Evolutionary conservation across 2,797 vertebrate genomes (phyloP), one percentile per base, ranked within the genome.

Genomic region (Atherinosoma microstoma): DNA sequence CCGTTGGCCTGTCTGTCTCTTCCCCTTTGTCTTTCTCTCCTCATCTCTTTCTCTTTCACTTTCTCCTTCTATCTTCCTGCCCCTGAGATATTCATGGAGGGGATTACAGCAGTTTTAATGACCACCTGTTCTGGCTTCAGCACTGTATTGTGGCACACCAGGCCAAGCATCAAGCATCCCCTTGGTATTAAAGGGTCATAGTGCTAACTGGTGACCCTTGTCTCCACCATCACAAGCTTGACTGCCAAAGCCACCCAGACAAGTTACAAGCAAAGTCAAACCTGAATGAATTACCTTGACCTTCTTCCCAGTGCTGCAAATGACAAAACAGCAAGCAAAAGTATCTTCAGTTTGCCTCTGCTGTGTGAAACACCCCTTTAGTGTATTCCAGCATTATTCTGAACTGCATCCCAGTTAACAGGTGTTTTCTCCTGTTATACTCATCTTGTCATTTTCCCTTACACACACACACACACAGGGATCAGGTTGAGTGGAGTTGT

Each of bases 61-160:
- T 62, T 34, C 64, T 73, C 77, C 64, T 64, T 69, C 77, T 58
- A 73, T 86, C 82, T 70, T 81, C 67, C 76, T 90, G 92, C 82
- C 89, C 86, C 82, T 87, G 92, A 90, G 90, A 91, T 93, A 92
- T 90, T 95, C 92, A 93, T 89, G 62, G 85, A 89, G 79, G 87
- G 92, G 93, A 94, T 95, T 95, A 94, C 92, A 93, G 90, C 84
- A 82, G 78, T 86, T 93, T 95, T 94, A 94, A 94, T 93, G 90
- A 92, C 94, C 95, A 95, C 95, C 95, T 95, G 95, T 95, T 87
- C 91, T 86, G 84, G 87, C 86, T 92, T 81, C 85, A 66, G 62
- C 81, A 83, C 87, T 71, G 73, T 56, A 87, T 90, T 94, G 89
- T 90, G 86, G 79, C 82, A 83, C 80, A 85, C 88, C 87, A 90